Conservation (phyloP, 37 sponge, comb jelly and placozoan species). For the Spongia lamella region DNA sequence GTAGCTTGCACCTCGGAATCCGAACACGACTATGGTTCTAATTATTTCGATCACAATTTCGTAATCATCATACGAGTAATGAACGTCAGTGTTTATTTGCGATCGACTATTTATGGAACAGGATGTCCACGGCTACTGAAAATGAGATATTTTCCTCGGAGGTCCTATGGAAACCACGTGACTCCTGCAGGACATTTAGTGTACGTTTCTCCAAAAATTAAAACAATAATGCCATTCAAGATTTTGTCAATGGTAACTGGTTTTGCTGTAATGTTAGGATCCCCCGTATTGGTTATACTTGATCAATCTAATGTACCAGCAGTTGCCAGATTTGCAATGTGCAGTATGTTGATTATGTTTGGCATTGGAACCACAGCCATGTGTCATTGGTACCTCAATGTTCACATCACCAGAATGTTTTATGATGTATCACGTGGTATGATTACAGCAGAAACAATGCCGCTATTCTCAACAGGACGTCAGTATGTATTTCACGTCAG, state of each 20-base stretch:
- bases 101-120: too few relatives aligned
- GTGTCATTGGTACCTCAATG: constrained; percentile 77
- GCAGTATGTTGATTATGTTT: constrained; percentile 40
- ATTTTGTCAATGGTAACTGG: constrained; percentile 74
- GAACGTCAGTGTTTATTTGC: too few relatives aligned
- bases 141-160: too few relatives aligned
- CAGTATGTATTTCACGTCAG: constrained; percentile 37
- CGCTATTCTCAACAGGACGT: constrained; percentile 38
- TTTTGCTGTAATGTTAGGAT: constrained; percentile 33
- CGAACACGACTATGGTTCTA: too few relatives aligned
- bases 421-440: constrained; percentile 32
- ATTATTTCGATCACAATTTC: too few relatives aligned
- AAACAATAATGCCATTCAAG: constrained; percentile 62
- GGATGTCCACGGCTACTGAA: too few relatives aligned
- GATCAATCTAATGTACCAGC: constrained; percentile 64
- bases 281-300: constrained; percentile 55
- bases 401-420: constrained; percentile 62
- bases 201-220: constrained; percentile 60
- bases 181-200: constrained; percentile 31
- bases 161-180: too few relatives aligned
- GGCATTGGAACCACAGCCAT: constrained; percentile 74
- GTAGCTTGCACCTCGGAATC: too few relatives aligned
- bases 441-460: constrained; percentile 36
- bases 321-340: constrained; percentile 50
- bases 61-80: too few relatives aligned